A percentile compares a stretch with the other conserved stretches of the same genome.
These are phyloP conservation scores for Nipponacmea schrenckii DNA, from an alignment of 2,888 invertebrate genomes.

Conservation along the genomic window DNA sequence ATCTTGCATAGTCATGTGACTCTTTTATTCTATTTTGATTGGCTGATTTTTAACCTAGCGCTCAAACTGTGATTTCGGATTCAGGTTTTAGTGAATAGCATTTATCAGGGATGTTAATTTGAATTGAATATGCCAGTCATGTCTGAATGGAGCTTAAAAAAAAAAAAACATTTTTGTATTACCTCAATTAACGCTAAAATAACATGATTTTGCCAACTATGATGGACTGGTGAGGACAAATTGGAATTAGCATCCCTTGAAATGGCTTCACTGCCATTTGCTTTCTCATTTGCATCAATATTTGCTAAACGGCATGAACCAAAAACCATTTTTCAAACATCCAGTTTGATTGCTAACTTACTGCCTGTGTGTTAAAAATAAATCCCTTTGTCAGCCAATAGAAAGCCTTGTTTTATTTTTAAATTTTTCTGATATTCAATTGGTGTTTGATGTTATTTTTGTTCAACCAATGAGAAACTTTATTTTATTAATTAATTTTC, in stretches of 20 bases:
- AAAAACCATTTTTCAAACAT: not conserved
- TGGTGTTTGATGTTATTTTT: not conserved
- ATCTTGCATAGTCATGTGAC: not conserved
- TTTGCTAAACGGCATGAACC: too few species aligned
- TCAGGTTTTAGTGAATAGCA: too few species aligned
- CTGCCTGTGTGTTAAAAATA: not conserved
- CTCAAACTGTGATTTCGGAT: too few species aligned
- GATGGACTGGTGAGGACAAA: too few species aligned
- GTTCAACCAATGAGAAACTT: not conserved
- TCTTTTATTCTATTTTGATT: not conserved
- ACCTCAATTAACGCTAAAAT: too few species aligned
- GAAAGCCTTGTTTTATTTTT: slow-evolving; percentile 7
- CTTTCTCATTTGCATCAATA: too few species aligned
- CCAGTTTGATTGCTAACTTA: not conserved
- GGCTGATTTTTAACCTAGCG: not conserved
- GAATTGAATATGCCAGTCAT: too few species aligned
- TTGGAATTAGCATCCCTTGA: too few species aligned
- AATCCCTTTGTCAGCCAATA: not conserved
- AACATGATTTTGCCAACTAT: too few species aligned
- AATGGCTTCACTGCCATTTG: too few species aligned
- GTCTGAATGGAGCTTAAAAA: too few species aligned
- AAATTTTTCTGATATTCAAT: not conserved
- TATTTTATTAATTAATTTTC: not conserved
- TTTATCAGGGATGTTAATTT: too few species aligned
- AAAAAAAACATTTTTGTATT: not conserved